phyloP scores from a whole-genome alignment of 2,888 invertebrate genomes.

The Lithodes maja region DNA sequence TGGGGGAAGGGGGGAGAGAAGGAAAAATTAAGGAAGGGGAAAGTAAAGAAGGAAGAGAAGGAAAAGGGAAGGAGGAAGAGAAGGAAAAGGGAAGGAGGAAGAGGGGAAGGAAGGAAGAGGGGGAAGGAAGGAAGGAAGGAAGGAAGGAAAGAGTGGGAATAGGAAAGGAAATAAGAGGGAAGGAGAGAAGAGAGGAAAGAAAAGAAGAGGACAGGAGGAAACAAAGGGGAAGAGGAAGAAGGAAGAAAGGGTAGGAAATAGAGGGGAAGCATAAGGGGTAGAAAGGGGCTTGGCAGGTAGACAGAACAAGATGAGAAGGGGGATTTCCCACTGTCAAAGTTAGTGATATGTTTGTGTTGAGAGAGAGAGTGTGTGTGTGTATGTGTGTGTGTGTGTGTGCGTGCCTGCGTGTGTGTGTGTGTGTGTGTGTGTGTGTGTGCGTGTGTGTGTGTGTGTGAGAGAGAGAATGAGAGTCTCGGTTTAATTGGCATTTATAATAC shows the following conservation, averaged over 20 bases:
- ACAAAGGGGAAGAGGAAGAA: background rate
- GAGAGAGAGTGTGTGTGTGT: background rate
- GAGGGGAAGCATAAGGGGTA: background rate
- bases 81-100: background rate
- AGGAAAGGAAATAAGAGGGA: background rate
- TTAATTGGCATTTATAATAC: background rate
- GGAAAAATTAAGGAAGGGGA: background rate
- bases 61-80: background rate
- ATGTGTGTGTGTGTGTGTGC: background rate
- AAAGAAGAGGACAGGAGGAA: background rate
- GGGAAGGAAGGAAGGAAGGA: background rate
- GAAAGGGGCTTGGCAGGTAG: background rate
- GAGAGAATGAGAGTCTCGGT: background rate
- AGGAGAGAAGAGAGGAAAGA: background rate
- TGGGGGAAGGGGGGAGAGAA: too few species aligned
- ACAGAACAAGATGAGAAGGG: background rate
- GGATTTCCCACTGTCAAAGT: conserved; percentile 1
- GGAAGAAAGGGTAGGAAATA: background rate
- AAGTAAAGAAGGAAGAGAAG: background rate
- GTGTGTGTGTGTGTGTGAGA: background rate
- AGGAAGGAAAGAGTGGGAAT: background rate
- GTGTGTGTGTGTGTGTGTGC: background rate
- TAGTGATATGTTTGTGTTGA: background rate
- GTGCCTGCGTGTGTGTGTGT: background rate
- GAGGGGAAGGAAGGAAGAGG: background rate